Base-by-base conservation (phyloP, 2,888 invertebrate species). In the Suillia variegata region DNA sequence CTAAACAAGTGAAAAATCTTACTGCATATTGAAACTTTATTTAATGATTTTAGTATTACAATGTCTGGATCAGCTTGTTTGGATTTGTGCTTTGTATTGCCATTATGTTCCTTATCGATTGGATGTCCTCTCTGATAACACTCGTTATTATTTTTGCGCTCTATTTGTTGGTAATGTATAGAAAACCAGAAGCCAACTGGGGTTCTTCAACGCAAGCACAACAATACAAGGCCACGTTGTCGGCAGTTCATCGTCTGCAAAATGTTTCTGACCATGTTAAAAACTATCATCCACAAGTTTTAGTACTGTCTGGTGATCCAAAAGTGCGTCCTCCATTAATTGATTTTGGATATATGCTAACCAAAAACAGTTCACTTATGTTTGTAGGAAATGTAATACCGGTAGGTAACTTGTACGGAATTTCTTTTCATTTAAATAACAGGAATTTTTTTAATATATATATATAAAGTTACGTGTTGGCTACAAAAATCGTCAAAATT, bases 121-220 rank as follows among this genome's bases (percentile, higher is more conserved):
- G 96, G 93, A 85, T 88, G 76, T 94, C 94, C 62, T 96, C 97
- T 0, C 86, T 98, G n/a, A 85, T 96, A 67, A 97, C 96, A 0
- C 93, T 96, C 76, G 89, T 89, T 65, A 87, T 95, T 58, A 92
- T 96, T 75, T 88, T 94, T 75, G 90, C 91, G 0, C 86, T 99
- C 20, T 98, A 96, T 82, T 86, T 97, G 69, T 91, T 96, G 74
- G 93, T 99, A 13, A 91, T 94, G 68, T 94, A 97, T 76, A 86
- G 96, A 53, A 96, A 96, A 76, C 98, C 98, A 87, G 93, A 97
- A 78, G 96, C 96, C 2, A 98, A 98, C 82, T 98, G 98, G 98
- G 98, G 98, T 21, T 95, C 96, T 59, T 94, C 96, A 6, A 95
- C 96, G 0, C 97, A 98, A 81, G 97, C 97, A 0, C 97, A 98